Evolutionary conservation across 2,797 vertebrate species (phyloP), one percentile per base, ranked within the genome.

Genomic region (Thripadectes ignobilis): DNA sequence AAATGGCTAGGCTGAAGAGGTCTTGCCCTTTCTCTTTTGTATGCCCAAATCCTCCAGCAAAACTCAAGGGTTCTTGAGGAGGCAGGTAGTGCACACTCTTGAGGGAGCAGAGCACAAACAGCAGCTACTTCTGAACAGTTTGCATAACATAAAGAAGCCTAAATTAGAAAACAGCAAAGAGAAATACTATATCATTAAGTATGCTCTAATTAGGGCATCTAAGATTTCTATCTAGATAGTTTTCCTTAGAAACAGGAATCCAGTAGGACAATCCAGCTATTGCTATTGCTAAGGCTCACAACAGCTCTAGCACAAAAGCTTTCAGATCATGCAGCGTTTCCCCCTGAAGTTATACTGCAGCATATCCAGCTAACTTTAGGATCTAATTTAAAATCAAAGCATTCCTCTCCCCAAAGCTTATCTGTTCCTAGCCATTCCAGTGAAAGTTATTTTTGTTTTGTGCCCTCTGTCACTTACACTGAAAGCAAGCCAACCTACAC

Each of bases 361-460:
- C 39, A 49, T 67, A 83, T 74, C 74, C 52, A 87, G 74, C 82
- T 94, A 92, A 90, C 63, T 91, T 85, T 81, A 85, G 89, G 87
- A 94, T 91, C 94, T 94, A 73, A 90, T 84, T 89, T 92, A 89
- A 95, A 96, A 88, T 93, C 89, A 94, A 81, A 94, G 83, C 91
- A 89, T 94, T 95, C 68, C 58, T 91, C 66, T 94, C 39, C 48
- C 41, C n/a, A 78, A 91, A 79, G 66, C 89, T 88, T 94, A 84
- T 91, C 89, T 72, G 21, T 88, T 93, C 49, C 76, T 91, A 88
- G 62, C 78, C 85, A 71, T 92, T 93, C 83, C 66, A 93, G 26
- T 88, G 62, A 51, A 83, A 95, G 88, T 90, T 94, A 95, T 94
- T 97, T 97, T 87, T 95, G 77, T 92, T 92, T 96, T 90, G 71